These are phyloP conservation scores for Rhabdophis nuchalis DNA, from an alignment of 2,797 vertebrate genomes.

Conservation along the genomic window DNA sequence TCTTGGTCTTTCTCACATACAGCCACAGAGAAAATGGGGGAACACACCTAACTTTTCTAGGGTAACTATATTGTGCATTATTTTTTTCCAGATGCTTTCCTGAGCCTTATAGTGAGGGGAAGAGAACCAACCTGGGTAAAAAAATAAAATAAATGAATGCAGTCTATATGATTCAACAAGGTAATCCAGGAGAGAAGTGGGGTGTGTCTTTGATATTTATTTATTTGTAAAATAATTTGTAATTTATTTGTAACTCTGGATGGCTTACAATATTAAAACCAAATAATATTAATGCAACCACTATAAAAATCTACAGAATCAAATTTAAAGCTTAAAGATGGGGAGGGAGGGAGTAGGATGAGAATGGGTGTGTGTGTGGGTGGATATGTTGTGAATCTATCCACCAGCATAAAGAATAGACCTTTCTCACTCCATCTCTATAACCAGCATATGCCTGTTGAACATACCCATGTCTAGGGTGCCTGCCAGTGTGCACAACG, in stretches of 20 bases:
- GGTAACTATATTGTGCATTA: not conserved
- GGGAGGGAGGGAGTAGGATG: not conserved
- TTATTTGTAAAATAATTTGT: not conserved
- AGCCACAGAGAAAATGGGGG: not conserved
- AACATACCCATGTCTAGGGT: not conserved
- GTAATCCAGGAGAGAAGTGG: not conserved
- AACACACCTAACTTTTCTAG: not conserved
- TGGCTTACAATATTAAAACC: not conserved
- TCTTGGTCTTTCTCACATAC: not conserved
- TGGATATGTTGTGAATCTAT: not conserved
- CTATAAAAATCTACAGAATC: not conserved
- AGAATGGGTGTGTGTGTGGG: not conserved
- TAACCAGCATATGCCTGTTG: not conserved
- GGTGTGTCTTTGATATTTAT: not conserved
- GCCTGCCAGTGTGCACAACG: slow-evolving; percentile 32
- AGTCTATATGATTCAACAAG: not conserved
- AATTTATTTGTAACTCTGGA: not conserved
- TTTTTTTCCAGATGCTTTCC: not conserved
- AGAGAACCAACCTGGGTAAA: not conserved
- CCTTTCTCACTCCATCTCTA: not conserved
- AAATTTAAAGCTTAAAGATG: not conserved
- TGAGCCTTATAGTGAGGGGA: not conserved
- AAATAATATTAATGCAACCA: not conserved
- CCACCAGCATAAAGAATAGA: not conserved
- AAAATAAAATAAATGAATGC: not conserved